Conservation (phyloP, 1,140 invertebrate genomes). For the Dermatophagoides farinae region DNA sequence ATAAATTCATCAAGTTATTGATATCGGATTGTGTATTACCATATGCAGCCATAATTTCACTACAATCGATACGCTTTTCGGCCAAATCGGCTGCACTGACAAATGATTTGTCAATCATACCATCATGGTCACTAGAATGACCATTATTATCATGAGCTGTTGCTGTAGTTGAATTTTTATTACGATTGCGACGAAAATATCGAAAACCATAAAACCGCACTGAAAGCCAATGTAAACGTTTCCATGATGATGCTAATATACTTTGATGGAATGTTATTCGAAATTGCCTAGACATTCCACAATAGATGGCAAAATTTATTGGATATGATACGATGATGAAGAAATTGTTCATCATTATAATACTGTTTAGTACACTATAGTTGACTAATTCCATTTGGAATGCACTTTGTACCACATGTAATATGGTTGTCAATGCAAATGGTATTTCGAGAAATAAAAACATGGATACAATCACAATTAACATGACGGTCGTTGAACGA, state of each 20-base stretch:
- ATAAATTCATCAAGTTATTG: no score
- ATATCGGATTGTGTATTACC: no score
- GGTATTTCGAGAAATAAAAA: constrained; percentile 79
- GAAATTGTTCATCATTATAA: constrained; percentile 70
- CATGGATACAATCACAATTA: constrained; percentile 79
- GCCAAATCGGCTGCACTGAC: neutral
- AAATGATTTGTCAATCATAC: no score
- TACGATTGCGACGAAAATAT: no score
- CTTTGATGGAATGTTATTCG: constrained; percentile 50
- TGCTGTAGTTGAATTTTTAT: no score
- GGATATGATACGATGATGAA: constrained; percentile 76
- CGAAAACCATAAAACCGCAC: no score
- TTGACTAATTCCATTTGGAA: constrained; percentile 36
- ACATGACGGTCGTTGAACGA: constrained; percentile 73
- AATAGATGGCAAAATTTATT: constrained; percentile 86
- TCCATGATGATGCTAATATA: no score
- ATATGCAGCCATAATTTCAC: neutral
- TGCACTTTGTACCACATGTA: constrained; percentile 53
- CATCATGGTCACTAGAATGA: no score
- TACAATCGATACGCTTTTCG: neutral
- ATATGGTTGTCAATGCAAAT: constrained; percentile 57
- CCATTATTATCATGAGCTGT: no score
- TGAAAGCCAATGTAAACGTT: no score
- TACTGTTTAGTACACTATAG: constrained; percentile 54
- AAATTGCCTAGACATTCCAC: constrained; percentile 80